Evolutionary conservation across 2,113 vertebrate species (phyloP), one percentile per base, ranked within the genome.

Genomic region (Lepus timidus): DNA sequence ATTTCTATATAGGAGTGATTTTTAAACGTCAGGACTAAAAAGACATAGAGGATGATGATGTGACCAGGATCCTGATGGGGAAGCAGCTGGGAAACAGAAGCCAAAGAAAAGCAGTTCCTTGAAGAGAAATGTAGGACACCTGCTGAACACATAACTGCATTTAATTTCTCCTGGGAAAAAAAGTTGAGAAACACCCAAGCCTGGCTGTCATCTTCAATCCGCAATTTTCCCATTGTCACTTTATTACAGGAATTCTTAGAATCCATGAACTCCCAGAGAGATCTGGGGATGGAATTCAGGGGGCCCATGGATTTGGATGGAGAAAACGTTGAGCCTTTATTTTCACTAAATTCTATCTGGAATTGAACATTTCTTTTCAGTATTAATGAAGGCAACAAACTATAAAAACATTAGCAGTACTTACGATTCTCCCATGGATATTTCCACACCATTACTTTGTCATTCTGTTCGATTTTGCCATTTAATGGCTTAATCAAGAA

Each of bases 11-110:
- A 17, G 27, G 33, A 33, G 31, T 81, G 39, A 73, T 31, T 86
- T 89, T 91, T 86, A 91, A 92, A 84, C 39, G 84, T 51, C 29
- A 81, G 27, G 76, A 80, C 49, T 36, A 64, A 88, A 95, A 67
- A 93, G 49, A 61, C 31, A 11, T 2, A 64, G 65, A 91, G 31
- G 55, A 39, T 19, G 33, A 20, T 10, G 36, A 65, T 88, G 87
- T 93, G 91, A 88, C 75, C 62, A 0, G 70, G 64, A 86, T 95
- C 11, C 39, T 67, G 27, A 89, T 44, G 13, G 44, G 20, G 9
- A 81, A 85, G 64, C 58, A 27, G 55, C n/a, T 58, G 52, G 51
- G 20, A 33, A 31, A 33, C 79, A 91, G 76, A 11, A 52, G 36
- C 1, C 16, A 33, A 71, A 62, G 31, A 31, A 88, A 86, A 81